Base-by-base conservation (phyloP, 2,113 vertebrate species). In the Festucalex cinctus region DNA sequence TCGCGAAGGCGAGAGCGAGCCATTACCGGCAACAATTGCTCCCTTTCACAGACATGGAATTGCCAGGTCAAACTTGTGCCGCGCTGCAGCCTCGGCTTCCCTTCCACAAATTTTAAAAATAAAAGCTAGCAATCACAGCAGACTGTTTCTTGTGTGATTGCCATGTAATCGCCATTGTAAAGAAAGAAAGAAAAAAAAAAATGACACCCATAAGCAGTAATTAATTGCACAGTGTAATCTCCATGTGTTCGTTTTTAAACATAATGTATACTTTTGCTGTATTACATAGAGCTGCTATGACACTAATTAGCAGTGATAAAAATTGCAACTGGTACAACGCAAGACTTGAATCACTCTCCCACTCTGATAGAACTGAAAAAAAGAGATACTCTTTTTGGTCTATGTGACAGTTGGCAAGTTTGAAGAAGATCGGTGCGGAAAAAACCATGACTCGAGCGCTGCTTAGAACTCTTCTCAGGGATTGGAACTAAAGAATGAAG, bases 81-180 rank as follows among this genome's bases (percentile, higher is more conserved):
- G 73, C 75, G 71, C 66, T 76, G 68, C 63, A 71, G 62, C 60
- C 71, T 63, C 0, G 1, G 24, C 66, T 68, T 74, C 75, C 68
- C 70, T 67, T 66, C 70, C 37, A 39, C 44, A 68, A 46, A 54
- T 84, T 77, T 82, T 68, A 73, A 86, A 84, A 78, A 66, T 69
- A 32, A 57, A 32, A 73, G 65, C 80, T 73, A 74, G 77, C 68
- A 84, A 83, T 87, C 79, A 79, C 36, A 81, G 77, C 57, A 57
- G 63, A 57, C 73, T 39, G 51, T 65, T 65, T 49, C 66, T 72
- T 81, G 66, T 75, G 70, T 59, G 59, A 63, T 83, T 77, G 79
- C 63, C 81, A 81, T 81, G 80, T 87, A 83, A 89, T 88, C 66
- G 76, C 84, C 79, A 81, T 83, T 85, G 85, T 81, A 86, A 86